These are phyloP conservation scores for Branchipolynoe longqiensis DNA, from an alignment of 2,888 invertebrate species.

Conservation along the genomic window DNA sequence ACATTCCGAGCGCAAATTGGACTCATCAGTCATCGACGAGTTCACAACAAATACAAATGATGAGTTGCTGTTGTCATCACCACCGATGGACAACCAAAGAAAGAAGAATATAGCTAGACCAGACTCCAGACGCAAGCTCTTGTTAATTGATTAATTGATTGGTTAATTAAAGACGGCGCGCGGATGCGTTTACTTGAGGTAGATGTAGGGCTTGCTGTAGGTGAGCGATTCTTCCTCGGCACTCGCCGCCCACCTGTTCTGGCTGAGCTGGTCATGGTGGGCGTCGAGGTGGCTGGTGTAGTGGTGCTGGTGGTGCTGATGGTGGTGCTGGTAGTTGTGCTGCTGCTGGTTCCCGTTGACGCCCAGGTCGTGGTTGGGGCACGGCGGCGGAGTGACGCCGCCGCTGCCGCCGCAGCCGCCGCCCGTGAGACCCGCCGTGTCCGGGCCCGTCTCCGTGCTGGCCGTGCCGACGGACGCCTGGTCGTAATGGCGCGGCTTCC, in stretches of 20 bases:
- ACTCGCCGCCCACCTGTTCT: background rate
- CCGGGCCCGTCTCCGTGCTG: constrained; percentile 45
- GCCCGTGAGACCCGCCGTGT: constrained; percentile 32
- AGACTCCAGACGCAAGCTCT: background rate
- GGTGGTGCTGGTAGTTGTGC: background rate
- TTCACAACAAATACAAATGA: too few relatives aligned
- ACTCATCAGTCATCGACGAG: too few relatives aligned
- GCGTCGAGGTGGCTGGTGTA: background rate
- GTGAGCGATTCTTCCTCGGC: background rate
- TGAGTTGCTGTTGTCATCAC: too few relatives aligned
- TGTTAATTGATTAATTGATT: background rate
- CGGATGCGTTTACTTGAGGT: constrained; percentile 39
- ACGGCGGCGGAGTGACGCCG: too few relatives aligned
- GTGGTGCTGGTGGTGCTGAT: background rate
- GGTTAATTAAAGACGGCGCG: background rate
- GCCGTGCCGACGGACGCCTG: constrained; percentile 22
- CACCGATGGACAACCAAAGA: too few relatives aligned
- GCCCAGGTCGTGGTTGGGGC: constrained; percentile 39
- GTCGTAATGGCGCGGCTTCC: constrained; percentile 48
- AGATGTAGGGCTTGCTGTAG: constrained; percentile 23
- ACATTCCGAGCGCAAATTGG: too few relatives aligned
- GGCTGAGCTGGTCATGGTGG: background rate
- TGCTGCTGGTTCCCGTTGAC: background rate
- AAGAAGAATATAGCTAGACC: too few relatives aligned
- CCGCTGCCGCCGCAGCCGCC: background rate